phyloP scores from a whole-genome alignment of 2,113 vertebrate genomes.

The Coryphaenoides rupestris region DNA sequence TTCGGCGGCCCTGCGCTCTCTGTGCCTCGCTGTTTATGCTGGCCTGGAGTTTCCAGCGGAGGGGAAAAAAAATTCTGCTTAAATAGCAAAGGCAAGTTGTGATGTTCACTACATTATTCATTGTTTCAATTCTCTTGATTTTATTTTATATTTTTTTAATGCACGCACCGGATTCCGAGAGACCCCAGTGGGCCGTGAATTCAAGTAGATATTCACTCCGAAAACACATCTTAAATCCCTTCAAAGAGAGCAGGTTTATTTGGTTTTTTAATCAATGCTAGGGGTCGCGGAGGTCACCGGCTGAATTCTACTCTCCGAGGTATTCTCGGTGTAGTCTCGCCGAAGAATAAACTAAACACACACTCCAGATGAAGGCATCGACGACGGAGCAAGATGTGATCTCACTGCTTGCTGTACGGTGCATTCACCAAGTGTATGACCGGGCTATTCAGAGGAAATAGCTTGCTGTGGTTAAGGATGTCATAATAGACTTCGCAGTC shows the following conservation, averaged over 20 bases:
- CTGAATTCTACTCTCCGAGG: neutral
- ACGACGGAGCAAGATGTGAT: conserved; percentile 2
- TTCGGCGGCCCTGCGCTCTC: conserved; percentile 45
- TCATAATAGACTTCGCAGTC: conserved; percentile 51
- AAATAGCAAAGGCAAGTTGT: conserved; percentile 44
- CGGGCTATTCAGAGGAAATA: conserved; percentile 39
- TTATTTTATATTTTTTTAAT: conserved; percentile 3
- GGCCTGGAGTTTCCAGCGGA: conserved; percentile 47
- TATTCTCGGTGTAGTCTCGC: neutral
- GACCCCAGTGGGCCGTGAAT: neutral
- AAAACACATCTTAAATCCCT: neutral
- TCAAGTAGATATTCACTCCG: neutral
- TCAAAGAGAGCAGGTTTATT: neutral
- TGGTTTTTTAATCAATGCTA: conserved; percentile 5
- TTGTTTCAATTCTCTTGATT: conserved; percentile 15
- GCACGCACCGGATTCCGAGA: conserved; percentile 1
- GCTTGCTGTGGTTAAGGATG: conserved; percentile 38
- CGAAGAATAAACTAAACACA: conserved; percentile 5
- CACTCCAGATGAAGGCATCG: conserved; percentile 1
- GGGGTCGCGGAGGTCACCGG: conserved; percentile 10
- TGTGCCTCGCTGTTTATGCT: conserved; percentile 50
- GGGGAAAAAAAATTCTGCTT: conserved; percentile 42
- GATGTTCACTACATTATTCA: conserved; percentile 30
- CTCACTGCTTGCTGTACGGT: neutral
- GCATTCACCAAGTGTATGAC: conserved; percentile 31